Evolutionary conservation across 2,113 vertebrate species (phyloP).

Genomic region (Indri indri): DNA sequence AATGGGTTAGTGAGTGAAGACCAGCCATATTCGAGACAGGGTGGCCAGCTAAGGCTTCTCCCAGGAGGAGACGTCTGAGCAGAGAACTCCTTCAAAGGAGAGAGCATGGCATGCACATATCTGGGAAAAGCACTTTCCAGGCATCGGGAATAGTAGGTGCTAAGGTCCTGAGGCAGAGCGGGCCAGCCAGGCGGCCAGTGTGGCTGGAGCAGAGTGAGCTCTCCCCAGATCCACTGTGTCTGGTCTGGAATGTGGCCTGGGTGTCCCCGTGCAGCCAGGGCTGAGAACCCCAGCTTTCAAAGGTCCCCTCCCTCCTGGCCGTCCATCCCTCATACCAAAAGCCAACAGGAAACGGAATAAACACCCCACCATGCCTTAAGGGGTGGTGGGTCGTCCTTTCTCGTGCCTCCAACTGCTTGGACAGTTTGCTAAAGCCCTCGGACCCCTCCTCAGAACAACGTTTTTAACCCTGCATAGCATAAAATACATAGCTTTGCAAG

Average conservation of each 20-base stretch:
- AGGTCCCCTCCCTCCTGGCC: not conserved
- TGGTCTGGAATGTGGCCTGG: not conserved
- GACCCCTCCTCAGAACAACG: not conserved
- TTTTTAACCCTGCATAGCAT: not conserved
- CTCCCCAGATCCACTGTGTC: rapidly evolving
- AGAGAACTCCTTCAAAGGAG: not conserved
- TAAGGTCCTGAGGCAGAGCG: not conserved
- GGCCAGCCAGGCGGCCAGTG: not conserved
- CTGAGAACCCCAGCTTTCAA: not conserved
- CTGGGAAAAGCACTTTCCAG: not conserved
- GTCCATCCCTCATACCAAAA: not conserved
- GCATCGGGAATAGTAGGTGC: not conserved
- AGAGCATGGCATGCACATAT: not conserved
- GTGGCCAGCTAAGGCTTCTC: not conserved
- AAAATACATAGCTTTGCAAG: too few relatives aligned
- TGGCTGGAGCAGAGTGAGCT: not conserved
- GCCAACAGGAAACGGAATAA: not conserved
- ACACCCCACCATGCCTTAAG: not conserved
- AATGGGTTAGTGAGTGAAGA: not conserved
- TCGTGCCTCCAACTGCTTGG: not conserved
- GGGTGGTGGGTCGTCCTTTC: not conserved
- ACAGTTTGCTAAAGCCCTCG: not conserved
- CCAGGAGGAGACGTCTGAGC: not conserved
- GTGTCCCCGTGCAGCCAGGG: not conserved
- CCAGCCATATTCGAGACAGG: not conserved